Conservation (phyloP, 2,113 vertebrate species). For the Microtus richardsoni region DNA sequence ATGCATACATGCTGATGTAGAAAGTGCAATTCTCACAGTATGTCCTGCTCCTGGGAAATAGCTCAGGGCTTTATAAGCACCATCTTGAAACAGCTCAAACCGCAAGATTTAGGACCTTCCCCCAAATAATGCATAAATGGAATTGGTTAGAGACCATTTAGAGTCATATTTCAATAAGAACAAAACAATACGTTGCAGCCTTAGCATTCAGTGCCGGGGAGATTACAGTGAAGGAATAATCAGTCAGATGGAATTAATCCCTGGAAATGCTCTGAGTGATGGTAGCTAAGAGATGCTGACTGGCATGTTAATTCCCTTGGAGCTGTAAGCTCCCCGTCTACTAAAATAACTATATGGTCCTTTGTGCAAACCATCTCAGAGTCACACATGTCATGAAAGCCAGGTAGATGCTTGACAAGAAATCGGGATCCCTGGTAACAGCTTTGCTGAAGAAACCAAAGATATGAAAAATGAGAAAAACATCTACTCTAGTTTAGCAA, state of each 20-base stretch:
- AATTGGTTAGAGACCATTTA: conserved; percentile 60
- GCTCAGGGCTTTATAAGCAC: background rate
- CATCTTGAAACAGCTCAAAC: background rate
- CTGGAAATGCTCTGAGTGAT: background rate
- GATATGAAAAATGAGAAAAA: background rate
- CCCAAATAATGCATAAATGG: conserved; percentile 42
- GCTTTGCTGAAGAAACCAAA: background rate
- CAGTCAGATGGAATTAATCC: conserved; percentile 57
- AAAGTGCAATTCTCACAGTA: background rate
- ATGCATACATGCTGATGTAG: background rate
- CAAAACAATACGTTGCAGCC: conserved; percentile 49
- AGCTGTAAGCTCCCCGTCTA: background rate
- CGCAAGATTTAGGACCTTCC: conserved; percentile 1
- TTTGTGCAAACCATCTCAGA: background rate
- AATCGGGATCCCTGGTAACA: background rate
- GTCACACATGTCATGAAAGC: background rate
- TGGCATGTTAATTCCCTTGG: background rate
- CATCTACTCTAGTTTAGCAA: background rate
- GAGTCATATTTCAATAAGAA: conserved; percentile 62
- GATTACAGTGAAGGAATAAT: conserved; percentile 37
- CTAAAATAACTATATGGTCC: background rate
- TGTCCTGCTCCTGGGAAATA: background rate
- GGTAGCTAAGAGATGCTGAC: background rate
- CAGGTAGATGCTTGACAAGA: background rate
- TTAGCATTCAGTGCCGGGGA: background rate